Evolutionary conservation across 2,113 vertebrate species (phyloP).

Genomic region (Canis aureus): DNA sequence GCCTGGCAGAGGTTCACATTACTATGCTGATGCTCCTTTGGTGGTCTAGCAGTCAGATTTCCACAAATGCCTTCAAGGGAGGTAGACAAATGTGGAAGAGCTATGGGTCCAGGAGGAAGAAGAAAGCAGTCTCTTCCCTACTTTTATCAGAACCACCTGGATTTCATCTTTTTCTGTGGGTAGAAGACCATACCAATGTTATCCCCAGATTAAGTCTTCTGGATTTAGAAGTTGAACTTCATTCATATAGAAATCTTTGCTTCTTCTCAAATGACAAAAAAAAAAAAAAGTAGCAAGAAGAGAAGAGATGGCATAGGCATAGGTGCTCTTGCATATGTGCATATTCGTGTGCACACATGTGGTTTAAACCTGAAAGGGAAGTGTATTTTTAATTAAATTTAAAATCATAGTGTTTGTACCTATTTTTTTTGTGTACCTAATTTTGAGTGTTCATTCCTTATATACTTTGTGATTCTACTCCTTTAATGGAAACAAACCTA

Average conservation of each 20-base stretch:
- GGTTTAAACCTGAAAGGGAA: background rate
- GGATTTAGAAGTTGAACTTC: background rate
- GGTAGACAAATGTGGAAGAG: background rate
- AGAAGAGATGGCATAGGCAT: background rate
- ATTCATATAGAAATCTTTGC: background rate
- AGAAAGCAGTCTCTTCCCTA: background rate
- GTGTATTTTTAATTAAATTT: background rate
- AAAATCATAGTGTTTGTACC: background rate
- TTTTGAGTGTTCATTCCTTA: background rate
- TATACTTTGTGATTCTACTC: background rate
- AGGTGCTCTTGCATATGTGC: background rate
- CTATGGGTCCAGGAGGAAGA: background rate
- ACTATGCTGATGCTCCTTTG: background rate
- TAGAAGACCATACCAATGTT: background rate
- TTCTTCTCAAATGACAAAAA: background rate
- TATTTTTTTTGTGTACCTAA: background rate
- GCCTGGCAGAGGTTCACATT: fast-evolving
- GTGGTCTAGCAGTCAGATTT: too few species aligned
- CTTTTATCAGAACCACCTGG: background rate
- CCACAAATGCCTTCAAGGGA: background rate
- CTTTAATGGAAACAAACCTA: background rate
- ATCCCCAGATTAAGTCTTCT: background rate
- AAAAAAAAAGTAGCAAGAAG: background rate
- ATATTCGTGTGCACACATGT: fast-evolving
- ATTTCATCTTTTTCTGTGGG: background rate